Evolutionary conservation across 1,140 invertebrate species (phyloP).

Genomic region (Aphaenogaster rudis): DNA sequence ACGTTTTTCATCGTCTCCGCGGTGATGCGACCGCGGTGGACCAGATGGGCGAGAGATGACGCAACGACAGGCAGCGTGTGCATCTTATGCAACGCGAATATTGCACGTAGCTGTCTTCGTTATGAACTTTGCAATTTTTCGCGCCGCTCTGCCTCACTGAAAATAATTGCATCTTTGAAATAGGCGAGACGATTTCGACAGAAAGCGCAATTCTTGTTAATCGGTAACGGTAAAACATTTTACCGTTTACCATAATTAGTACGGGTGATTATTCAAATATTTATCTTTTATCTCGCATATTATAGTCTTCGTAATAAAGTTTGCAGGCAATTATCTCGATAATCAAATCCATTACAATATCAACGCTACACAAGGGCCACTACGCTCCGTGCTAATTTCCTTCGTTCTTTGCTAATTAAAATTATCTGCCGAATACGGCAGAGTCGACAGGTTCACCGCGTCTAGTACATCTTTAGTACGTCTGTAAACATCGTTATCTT

Average conservation of each 20-base stretch:
- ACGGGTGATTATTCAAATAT: background rate
- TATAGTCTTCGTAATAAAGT: background rate
- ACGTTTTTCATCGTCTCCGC: conserved; percentile 9
- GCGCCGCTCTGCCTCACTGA: background rate
- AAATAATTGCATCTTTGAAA: background rate
- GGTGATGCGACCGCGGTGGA: background rate
- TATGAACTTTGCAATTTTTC: background rate
- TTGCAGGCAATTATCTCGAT: conserved; percentile 12
- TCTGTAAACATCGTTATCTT: conserved; percentile 70
- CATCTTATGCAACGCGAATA: conserved; percentile 48
- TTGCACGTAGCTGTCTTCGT: conserved; percentile 4
- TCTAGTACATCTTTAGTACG: conserved; percentile 1
- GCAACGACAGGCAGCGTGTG: background rate
- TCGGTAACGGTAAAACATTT: too few relatives aligned
- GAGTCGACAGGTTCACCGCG: background rate
- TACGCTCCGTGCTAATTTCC: background rate
- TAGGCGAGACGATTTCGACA: background rate
- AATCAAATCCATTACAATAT: background rate
- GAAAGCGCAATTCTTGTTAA: background rate
- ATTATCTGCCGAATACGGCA: too few relatives aligned
- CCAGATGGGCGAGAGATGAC: conserved; percentile 41
- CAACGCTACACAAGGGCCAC: background rate
- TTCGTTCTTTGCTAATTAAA: background rate
- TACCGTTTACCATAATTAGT: background rate
- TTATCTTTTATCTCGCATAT: background rate